Evolutionary conservation across 2,113 vertebrate genomes (phyloP).

Genomic region (Siniperca chuatsi): DNA sequence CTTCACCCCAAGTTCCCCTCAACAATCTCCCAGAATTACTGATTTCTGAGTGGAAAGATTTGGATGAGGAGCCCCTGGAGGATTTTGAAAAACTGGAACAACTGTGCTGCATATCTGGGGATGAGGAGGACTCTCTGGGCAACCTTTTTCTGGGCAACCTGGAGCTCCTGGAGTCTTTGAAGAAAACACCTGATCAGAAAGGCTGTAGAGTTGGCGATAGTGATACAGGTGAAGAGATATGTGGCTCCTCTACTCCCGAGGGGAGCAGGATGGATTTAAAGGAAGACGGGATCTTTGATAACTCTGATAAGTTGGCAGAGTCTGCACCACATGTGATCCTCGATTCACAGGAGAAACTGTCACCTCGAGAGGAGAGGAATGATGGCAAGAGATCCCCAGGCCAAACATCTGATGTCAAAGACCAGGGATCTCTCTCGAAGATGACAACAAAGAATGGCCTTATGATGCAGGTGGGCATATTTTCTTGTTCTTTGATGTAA

Average conservation of each 20-base stretch:
- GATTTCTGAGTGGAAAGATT: constrained; percentile 87
- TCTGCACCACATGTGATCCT: constrained; percentile 23
- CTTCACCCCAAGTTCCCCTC: constrained; percentile 68
- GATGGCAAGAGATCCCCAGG: constrained; percentile 38
- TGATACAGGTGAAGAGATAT: constrained; percentile 20
- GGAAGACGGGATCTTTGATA: constrained; percentile 48
- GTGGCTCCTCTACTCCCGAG: constrained; percentile 41
- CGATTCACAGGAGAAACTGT: constrained; percentile 42
- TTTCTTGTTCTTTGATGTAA: not conserved
- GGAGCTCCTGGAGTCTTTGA: constrained; percentile 84
- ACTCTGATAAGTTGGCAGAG: constrained; percentile 32
- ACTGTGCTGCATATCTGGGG: constrained; percentile 85
- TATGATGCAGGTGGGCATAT: constrained; percentile 86
- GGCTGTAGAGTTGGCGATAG: constrained; percentile 20
- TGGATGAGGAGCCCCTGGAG: constrained; percentile 86
- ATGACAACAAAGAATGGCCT: constrained; percentile 86
- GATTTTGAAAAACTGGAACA: constrained; percentile 88
- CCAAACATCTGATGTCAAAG: constrained; percentile 75
- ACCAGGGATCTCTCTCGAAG: constrained; percentile 81
- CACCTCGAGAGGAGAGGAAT: constrained; percentile 53
- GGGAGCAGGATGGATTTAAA: constrained; percentile 51
- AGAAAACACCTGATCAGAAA: constrained; percentile 80
- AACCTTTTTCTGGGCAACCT: constrained; percentile 84
- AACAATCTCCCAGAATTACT: constrained; percentile 83
- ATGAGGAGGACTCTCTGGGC: constrained; percentile 83